These are phyloP conservation scores for Cuculus canorus DNA, from an alignment of 2,797 vertebrate genomes.

Conservation along the genomic window DNA sequence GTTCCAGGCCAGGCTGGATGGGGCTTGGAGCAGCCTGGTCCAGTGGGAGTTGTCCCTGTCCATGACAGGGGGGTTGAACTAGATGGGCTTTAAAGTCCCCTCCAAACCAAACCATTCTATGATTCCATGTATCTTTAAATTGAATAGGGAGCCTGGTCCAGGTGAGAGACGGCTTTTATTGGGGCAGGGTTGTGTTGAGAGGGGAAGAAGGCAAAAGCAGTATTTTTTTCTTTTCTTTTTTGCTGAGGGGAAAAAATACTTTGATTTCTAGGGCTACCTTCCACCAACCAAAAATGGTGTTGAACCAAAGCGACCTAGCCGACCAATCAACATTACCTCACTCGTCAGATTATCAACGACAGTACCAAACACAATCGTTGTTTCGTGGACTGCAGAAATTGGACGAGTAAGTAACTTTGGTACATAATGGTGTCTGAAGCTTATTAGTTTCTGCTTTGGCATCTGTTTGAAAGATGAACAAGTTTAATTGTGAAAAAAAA, in stretches of 20 bases:
- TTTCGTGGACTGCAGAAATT: conserved; percentile 98
- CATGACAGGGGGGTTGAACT: too few relatives aligned
- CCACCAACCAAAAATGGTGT: conserved; percentile 99
- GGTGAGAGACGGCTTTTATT: neutral
- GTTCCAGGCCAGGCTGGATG: too few relatives aligned
- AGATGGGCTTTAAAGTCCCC: too few relatives aligned
- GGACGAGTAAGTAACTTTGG: conserved; percentile 86
- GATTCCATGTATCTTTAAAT: neutral
- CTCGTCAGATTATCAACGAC: conserved; percentile 95
- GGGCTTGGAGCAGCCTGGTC: too few relatives aligned
- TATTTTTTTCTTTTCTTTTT: neutral
- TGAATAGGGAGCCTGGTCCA: neutral
- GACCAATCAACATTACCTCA: conserved; percentile 99
- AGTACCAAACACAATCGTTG: conserved; percentile 97
- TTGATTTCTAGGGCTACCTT: conserved; percentile 90
- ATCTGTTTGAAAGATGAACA: neutral
- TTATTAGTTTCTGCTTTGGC: neutral
- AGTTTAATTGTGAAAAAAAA: neutral
- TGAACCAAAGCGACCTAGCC: conserved; percentile 98
- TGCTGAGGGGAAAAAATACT: neutral
- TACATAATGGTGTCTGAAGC: neutral
- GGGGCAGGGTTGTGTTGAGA: neutral
- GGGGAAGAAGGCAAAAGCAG: neutral
- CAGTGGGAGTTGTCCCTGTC: too few relatives aligned
- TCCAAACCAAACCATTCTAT: neutral